Conservation (phyloP, 2,797 vertebrate genomes). For the Perodicticus potto region DNA sequence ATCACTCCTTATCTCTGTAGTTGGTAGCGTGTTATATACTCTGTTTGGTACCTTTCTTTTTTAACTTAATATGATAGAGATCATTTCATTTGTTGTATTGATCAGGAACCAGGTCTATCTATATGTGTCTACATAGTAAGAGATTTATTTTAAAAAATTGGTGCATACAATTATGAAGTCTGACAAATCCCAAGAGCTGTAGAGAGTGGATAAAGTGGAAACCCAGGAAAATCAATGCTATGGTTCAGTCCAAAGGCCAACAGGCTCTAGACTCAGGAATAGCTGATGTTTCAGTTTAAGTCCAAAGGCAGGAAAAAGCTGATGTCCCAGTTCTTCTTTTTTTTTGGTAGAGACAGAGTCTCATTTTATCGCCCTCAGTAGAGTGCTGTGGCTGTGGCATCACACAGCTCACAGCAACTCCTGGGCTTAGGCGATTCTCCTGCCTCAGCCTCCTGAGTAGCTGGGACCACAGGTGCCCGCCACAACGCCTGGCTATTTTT, state of each 20-base stretch:
- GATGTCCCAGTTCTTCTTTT: neutral
- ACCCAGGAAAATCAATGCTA: neutral
- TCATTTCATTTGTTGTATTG: neutral
- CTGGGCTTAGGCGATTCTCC: too few relatives aligned
- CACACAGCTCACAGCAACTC: too few relatives aligned
- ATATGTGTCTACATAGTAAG: neutral
- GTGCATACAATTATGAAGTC: neutral
- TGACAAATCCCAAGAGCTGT: neutral
- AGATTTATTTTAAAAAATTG: neutral
- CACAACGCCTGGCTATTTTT: too few relatives aligned
- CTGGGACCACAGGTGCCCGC: too few relatives aligned
- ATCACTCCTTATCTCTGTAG: neutral
- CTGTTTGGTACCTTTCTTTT: neutral
- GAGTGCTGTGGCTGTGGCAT: too few relatives aligned
- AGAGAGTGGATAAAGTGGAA: neutral
- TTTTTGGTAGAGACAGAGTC: too few relatives aligned
- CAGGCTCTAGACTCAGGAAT: neutral
- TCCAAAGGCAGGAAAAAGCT: neutral
- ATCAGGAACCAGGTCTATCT: neutral
- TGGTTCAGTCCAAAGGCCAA: neutral
- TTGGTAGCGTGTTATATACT: neutral
- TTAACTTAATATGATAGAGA: neutral
- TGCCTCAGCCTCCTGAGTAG: too few relatives aligned
- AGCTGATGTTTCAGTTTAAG: neutral
- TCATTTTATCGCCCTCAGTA: too few relatives aligned